These are phyloP conservation scores for Mallotus villosus DNA, from an alignment of 2,797 vertebrate species.

Conservation along the genomic window DNA sequence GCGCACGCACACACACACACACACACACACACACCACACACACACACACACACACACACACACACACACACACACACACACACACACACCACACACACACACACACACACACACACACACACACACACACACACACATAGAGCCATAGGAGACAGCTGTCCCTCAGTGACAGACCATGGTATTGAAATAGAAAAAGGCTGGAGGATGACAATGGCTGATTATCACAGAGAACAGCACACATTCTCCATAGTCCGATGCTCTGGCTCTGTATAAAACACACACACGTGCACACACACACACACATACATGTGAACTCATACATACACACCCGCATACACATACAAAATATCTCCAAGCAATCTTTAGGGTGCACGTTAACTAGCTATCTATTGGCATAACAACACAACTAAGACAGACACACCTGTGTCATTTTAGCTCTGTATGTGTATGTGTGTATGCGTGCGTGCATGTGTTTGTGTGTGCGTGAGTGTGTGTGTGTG, in stretches of 20 bases:
- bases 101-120: not conserved
- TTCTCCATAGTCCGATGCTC: constrained; percentile 25
- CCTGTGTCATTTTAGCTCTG: constrained; percentile 59
- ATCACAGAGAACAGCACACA: constrained; percentile 48
- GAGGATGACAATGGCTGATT: constrained; percentile 46
- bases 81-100: constrained; percentile 5
- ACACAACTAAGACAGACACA: constrained; percentile 54
- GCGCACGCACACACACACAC: not conserved
- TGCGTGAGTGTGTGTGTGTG: constrained; percentile 17
- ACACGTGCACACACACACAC: not conserved
- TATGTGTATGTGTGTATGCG: not conserved
- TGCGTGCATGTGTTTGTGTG: too few relatives aligned
- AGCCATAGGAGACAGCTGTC: constrained; percentile 56
- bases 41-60: constrained; percentile 12
- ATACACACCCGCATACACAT: not conserved
- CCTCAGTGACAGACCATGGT: constrained; percentile 43
- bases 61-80: not conserved
- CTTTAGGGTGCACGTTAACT: not conserved
- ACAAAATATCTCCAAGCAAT: not conserved
- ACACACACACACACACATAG: constrained; percentile 22
- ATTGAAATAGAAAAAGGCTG: constrained; percentile 50
- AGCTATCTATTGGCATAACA: constrained; percentile 11
- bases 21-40: constrained; percentile 10
- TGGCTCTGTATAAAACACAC: not conserved
- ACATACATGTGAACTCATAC: not conserved